Base-by-base conservation (phyloP, 1,140 invertebrate species). In the Leucophenga varia region DNA sequence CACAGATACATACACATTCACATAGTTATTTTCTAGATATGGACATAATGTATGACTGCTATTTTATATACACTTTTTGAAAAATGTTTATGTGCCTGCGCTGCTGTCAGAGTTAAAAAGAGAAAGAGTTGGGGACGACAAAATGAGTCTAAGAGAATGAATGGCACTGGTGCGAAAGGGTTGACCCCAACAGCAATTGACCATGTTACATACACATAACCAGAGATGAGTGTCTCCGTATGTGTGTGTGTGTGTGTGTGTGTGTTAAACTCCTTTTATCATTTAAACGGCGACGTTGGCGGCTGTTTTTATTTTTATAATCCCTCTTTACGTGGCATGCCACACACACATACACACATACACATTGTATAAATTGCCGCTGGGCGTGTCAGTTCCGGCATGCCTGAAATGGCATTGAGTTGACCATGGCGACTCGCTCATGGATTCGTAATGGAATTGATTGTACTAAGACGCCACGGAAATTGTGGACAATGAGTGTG, bases 271-370 rank as follows among this genome's bases (percentile, higher is more conserved):
- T 67, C 63, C 63, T 63, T 67, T 67, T 67, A 67, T 67, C 63
- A 67, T 67, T 67, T 67, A 67, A 67, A 67, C 67, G 63, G 64
- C 63, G 67, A n/a, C n/a, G n/a, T 67, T 67, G 59, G 63, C 56
- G 63, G 59, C 63, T 59, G 63, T 58, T 67, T 67, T 61, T 67
- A 67, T 67, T 67, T 65, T 63, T 67, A 67, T 67, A 67, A 52
- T 51, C 49, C 28, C 45, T n/a, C n/a, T n/a, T n/a, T n/a, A n/a
- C n/a, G n/a, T n/a, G n/a, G n/a, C n/a, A n/a, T n/a, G n/a, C n/a
- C n/a, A n/a, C n/a, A n/a, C n/a, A n/a, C n/a, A n/a, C n/a, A n/a
- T n/a, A n/a, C 20, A 17, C 8, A 37, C 22, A 25, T 25, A 10
- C 5, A 5, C 22, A 25, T 25, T 5, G 22, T 25, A 10, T 25